Evolutionary conservation across 1,140 invertebrate genomes (phyloP).

Genomic region (Wiebesia pumilae): DNA sequence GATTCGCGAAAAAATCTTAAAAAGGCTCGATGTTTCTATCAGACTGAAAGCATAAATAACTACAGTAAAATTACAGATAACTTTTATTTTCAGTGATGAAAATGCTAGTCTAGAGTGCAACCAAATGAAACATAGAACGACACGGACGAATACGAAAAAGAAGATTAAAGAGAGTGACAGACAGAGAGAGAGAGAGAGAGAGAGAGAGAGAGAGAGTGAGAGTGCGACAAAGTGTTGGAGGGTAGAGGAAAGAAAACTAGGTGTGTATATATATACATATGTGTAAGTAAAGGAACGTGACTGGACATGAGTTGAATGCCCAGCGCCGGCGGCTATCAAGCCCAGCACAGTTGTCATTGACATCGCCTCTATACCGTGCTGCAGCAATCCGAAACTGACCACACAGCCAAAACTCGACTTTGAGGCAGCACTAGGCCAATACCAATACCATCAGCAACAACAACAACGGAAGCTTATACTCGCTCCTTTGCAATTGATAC

Average conservation of each 20-base stretch:
- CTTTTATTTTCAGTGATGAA: no score
- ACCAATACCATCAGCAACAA: constrained; percentile 54
- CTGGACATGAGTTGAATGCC: constrained; percentile 74
- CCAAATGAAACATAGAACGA: no score
- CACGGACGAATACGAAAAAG: no score
- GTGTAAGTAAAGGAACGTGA: constrained; percentile 65
- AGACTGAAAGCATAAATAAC: no score
- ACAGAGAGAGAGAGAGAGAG: no score
- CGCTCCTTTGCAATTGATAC: constrained; percentile 72
- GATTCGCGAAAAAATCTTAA: no score
- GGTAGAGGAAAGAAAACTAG: not conserved
- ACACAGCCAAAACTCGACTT: constrained; percentile 69
- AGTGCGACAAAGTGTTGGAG: no score
- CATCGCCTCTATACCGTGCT: constrained; percentile 61
- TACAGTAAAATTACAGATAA: no score
- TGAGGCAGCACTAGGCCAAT: not conserved
- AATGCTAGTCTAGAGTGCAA: no score
- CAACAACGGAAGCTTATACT: constrained; percentile 74
- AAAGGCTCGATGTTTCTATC: no score
- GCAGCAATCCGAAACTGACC: constrained; percentile 74
- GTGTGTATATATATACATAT: not conserved
- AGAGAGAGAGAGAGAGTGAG: no score
- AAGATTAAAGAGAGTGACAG: no score
- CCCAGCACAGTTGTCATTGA: constrained; percentile 70
- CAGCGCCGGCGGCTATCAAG: constrained; percentile 62